These are phyloP conservation scores for Tympanoctomys barrerae DNA, from an alignment of 2,797 vertebrate species.

Conservation along the genomic window DNA sequence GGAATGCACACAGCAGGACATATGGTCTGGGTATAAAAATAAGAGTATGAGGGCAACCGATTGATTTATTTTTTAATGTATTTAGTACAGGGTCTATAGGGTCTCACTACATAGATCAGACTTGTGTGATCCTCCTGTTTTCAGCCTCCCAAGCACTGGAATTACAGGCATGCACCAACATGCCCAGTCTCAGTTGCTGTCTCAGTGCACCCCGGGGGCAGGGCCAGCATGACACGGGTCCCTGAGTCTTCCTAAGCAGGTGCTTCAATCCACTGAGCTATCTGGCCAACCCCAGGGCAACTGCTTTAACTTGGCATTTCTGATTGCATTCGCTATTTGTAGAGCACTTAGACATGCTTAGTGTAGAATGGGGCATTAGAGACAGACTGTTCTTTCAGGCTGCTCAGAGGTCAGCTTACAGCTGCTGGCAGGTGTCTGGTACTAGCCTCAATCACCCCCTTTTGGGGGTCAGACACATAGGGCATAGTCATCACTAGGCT, in stretches of 20 bases:
- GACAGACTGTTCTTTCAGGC: background rate
- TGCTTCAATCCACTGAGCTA: no score
- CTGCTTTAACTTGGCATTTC: background rate
- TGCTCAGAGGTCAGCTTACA: background rate
- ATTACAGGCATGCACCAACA: no score
- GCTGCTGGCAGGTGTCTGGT: background rate
- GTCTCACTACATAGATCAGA: no score
- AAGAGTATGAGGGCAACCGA: background rate
- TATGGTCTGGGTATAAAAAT: conserved; percentile 42
- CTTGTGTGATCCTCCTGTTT: no score
- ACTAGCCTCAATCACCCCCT: background rate
- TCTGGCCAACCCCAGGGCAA: no score
- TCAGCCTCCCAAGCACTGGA: no score
- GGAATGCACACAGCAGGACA: conserved; percentile 56
- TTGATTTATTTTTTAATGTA: no score
- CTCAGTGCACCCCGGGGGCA: no score
- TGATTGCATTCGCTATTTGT: conserved; percentile 11
- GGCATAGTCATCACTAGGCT: background rate
- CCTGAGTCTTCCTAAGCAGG: no score
- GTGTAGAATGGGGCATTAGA: background rate
- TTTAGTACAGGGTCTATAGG: no score
- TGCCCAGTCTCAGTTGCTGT: no score
- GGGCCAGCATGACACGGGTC: no score
- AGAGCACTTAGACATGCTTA: background rate
- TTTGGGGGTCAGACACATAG: background rate